Base-by-base conservation (phyloP, 1,140 invertebrate species). In the Pseudobourletiella spinata region DNA sequence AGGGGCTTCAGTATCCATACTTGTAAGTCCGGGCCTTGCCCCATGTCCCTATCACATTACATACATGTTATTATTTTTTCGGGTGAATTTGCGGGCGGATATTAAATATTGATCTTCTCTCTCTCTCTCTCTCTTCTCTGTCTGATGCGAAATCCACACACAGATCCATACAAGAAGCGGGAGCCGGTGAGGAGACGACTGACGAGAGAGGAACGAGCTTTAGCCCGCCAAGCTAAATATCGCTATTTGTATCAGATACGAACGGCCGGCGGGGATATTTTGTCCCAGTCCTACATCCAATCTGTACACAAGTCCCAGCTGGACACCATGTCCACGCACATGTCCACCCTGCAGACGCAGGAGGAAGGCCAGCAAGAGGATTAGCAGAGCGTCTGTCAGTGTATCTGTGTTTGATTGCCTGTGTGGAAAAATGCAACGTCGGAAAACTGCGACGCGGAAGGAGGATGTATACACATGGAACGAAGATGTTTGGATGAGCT, bases 181-280 rank as follows among this genome's bases (percentile, higher is more conserved):
- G 43, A 59, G 30, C 62, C 63, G 14, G 22, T 58, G 4, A 18
- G 66, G 24, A n/a, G 66, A 25, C 43, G 66, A 26, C 43, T 68
- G n/a, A 68, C 66, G 1, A 35, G 66, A 29, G 66, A 68, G 46
- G 66, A 68, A 58, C 42, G 66, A 52, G 66, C 66, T 1, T 54
- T 68, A 22, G 43, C 43, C 24, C 28, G 59, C 29, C 66, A 68
- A 48, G 66, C 66, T 25, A 68, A 68, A 58, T 92, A 91, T 74
- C 79, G 89, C 57, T 91, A 93, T 73, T 76, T 93, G 64, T 93
- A 92, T 78, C 89, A 92, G 78, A 86, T 91, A 60, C 80, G 89
- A 65, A 88, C 88, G 15, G 86, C 87, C 30, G 87, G 91, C 68
- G 89, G 89, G 16, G 89, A 92, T 77, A 86, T 91, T 68, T 89